Base-by-base conservation (phyloP, 2,113 vertebrate species). In the Mionectes macconnelli region DNA sequence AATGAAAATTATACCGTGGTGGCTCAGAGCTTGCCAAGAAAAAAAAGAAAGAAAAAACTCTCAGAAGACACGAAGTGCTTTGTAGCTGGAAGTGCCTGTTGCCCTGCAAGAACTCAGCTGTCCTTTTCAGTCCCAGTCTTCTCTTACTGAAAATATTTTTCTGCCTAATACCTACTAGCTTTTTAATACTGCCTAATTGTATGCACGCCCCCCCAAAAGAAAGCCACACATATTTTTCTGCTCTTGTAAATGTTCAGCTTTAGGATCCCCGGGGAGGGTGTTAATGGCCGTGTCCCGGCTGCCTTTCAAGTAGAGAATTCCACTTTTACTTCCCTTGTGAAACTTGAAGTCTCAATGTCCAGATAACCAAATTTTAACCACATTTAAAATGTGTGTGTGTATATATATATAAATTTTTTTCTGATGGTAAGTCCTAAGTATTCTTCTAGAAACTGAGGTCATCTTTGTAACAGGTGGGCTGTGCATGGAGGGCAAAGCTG, bases 291-390 rank as follows among this genome's bases (percentile, higher is more conserved):
- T 66, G 25, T 60, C 74, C 62, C 0, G 0, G 23, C 17, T 78
- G 81, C 33, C 62, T 94, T 85, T 96, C 59, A 91, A 42, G 78
- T 42, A 78, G 27, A 74, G 39, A 88, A 93, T 84, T 90, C 68
- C 27, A 49, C 64, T 93, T 93, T 52, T 85, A 35, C 88, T 95
- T 92, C 87, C 27, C 14, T 55, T 90, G 27, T 89, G 76, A 88
- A 87, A 72, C n/a, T 39, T 67, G 44, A 27, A 77, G 21, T 68
- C 59, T 87, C 21, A 6, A 49, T 85, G 55, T 86, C 40, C 35
- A 90, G 64, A 47, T 64, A 77, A 81, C 20, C 9, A 47, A 14
- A 24, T 56, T 87, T 64, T 24, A 13, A 62, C 7, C 13, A 31
- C 22, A 52, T 74, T 70, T 69, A 21, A 77, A 59, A 35, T 60